Evolutionary conservation across 1,140 invertebrate genomes (phyloP).

Genomic region (Drosophila sproati): DNA sequence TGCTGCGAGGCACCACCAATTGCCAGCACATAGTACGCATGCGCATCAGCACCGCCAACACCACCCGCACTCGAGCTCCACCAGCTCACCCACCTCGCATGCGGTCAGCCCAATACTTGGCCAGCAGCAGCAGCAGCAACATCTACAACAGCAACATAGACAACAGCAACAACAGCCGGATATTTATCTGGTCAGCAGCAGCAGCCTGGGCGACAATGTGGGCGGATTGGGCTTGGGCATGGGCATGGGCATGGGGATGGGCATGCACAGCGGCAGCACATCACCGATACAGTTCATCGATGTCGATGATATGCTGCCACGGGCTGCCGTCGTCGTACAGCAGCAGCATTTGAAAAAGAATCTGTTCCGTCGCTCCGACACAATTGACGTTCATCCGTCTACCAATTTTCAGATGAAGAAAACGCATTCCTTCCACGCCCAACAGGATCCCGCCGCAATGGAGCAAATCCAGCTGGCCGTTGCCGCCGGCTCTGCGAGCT

Average conservation of each 20-base stretch:
- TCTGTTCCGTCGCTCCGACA: constrained; percentile 82
- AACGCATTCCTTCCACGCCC: constrained; percentile 84
- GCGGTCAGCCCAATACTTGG: constrained; percentile 73
- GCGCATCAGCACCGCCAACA: constrained; percentile 66
- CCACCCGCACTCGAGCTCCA: constrained; percentile 73
- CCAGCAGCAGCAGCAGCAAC: constrained; percentile 68
- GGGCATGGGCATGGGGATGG: constrained; percentile 62
- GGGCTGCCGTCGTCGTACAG: constrained; percentile 24
- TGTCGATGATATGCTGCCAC: constrained; percentile 79
- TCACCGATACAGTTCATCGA: constrained; percentile 84
- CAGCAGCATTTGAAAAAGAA: constrained; percentile 74
- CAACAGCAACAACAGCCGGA: constrained; percentile 68
- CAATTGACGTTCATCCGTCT: constrained; percentile 84
- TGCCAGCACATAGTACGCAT: constrained; percentile 43
- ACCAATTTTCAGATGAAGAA: constrained; percentile 85
- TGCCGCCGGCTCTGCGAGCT: constrained; percentile 67
- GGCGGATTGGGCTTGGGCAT: constrained; percentile 70
- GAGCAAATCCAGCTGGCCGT: constrained; percentile 74
- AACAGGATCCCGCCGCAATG: constrained; percentile 80
- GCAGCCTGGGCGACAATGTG: constrained; percentile 79
- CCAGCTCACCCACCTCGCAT: constrained; percentile 80
- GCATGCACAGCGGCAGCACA: constrained; percentile 64
- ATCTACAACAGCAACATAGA: constrained; percentile 51
- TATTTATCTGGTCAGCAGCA: constrained; percentile 84
- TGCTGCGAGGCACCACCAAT: constrained; percentile 65